Evolutionary conservation across 2,113 vertebrate species (phyloP), one percentile per base, ranked within the genome.

Genomic region (Lagopus muta): DNA sequence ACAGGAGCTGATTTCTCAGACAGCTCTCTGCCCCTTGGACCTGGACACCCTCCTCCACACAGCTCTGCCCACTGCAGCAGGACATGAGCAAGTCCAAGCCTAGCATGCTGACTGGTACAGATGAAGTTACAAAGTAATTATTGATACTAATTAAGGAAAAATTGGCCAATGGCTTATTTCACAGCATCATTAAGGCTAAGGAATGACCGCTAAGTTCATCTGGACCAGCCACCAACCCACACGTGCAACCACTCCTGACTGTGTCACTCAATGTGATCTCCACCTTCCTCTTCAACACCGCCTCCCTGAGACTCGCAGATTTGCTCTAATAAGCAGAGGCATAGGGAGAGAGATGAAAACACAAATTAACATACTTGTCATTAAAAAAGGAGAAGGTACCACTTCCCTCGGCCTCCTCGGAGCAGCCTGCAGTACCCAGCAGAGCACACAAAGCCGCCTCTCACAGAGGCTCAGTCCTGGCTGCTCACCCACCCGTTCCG

Each of bases 81-180:
- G 42, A 78, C 38, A 89, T 0, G 2, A 52, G 69, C 25, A 20
- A 74, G 48, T 22, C 4, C 18, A 24, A 60, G 65, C 30, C 57
- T 24, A 36, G 4, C 10, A 54, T 11, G 36, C 22, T 47, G 80
- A 94, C 69, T 58, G 71, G 83, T 22, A 55, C 77, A 28, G 58
- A 75, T 27, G 58, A 24, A 66, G 83, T 50, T 62, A 84, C 82
- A 85, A 20, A 7, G 62, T 40, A 21, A 48, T 69, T 80, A 93
- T 89, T 28, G n/a, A 24, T 30, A 86, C 80, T 95, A 86, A 94
- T 64, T 94, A 80, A 92, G 88, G 70, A 81, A 86, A 95, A 93
- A 58, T 6, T 79, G 82, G 82, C 66, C 60, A 48, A 24, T 66
- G 52, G 89, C 78, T 83, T 78, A 72, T 91, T 73, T 67, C 43